Conservation (phyloP, 2,797 vertebrate genomes). For the Sebastes miniatus region DNA sequence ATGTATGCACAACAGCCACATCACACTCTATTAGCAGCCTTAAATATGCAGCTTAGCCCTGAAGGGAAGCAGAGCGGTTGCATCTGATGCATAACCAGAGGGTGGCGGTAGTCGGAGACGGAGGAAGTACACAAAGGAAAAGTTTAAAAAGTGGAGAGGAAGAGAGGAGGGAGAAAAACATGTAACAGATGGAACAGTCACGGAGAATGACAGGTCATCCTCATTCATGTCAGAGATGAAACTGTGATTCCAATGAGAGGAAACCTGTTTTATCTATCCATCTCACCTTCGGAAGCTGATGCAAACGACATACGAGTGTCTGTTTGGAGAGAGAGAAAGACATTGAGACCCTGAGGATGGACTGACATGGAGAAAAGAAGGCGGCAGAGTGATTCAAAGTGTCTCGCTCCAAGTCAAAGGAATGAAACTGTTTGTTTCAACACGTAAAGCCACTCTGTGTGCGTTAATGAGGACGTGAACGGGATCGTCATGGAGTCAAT, state of each 20-base stretch:
- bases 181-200: slow-evolving; percentile 8
- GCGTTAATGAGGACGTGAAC: slow-evolving; percentile 42
- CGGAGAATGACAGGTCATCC: slow-evolving; percentile 7
- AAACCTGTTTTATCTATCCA: not conserved
- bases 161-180: not conserved
- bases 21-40: not conserved
- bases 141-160: not conserved
- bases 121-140: not conserved
- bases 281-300: slow-evolving; percentile 6
- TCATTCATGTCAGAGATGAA: slow-evolving; percentile 14
- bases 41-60: not conserved
- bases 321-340: not conserved
- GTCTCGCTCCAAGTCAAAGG: not conserved
- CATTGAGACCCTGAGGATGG: not conserved
- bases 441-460: slow-evolving; percentile 4
- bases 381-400: slow-evolving; percentile 8
- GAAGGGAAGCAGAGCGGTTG: not conserved
- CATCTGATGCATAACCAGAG: not conserved
- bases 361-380: not conserved
- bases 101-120: not conserved
- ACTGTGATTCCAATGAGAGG: slow-evolving; percentile 15
- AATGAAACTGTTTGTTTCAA: not conserved
- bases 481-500: slow-evolving; percentile 45
- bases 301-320: not conserved
- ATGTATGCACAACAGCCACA: not conserved